Evolutionary conservation across 2,888 invertebrate species (phyloP).

Genomic region (Platycheirus rosarum): DNA sequence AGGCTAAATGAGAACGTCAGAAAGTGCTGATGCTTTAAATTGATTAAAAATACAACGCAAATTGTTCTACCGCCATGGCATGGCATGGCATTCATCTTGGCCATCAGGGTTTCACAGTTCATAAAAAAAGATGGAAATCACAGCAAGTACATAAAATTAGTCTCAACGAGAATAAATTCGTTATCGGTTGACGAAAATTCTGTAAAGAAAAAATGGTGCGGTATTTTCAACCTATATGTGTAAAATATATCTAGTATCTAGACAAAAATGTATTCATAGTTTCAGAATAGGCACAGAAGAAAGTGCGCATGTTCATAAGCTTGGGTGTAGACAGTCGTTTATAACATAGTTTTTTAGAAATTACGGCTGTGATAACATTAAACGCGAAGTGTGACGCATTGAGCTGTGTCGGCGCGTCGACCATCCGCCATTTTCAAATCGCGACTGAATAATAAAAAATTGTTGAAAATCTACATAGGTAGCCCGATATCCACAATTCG

Average conservation of each 20-base stretch:
- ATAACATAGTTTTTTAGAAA: slow-evolving; percentile 42
- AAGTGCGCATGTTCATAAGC: slow-evolving; percentile 71
- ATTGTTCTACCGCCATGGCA: slow-evolving; percentile 35
- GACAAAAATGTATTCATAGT: slow-evolving; percentile 54
- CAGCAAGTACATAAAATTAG: too few relatives aligned
- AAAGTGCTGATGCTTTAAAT: slow-evolving; percentile 54
- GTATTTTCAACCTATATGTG: slow-evolving; percentile 66
- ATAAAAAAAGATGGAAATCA: too few relatives aligned
- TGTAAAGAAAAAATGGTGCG: slow-evolving; percentile 63
- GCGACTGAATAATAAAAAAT: slow-evolving; percentile 26
- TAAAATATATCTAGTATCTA: slow-evolving; percentile 58
- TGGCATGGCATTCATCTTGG: slow-evolving; percentile 57
- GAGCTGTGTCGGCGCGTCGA: slow-evolving; percentile 83
- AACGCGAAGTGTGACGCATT: slow-evolving; percentile 83
- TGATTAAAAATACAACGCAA: slow-evolving; percentile 71
- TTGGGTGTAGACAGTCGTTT: slow-evolving; percentile 71
- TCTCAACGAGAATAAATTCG: too few relatives aligned
- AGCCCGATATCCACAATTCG: too few relatives aligned
- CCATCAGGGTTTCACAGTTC: too few relatives aligned
- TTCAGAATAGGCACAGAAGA: slow-evolving; percentile 43
- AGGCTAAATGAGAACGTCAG: slow-evolving; percentile 52
- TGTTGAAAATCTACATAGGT: slow-evolving; percentile 34
- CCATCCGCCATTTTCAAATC: slow-evolving; percentile 70
- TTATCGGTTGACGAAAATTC: too few relatives aligned
- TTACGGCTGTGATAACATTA: slow-evolving; percentile 67